Conservation (phyloP, 2,113 vertebrate genomes). For the Chamaetylas fuelleborni region DNA sequence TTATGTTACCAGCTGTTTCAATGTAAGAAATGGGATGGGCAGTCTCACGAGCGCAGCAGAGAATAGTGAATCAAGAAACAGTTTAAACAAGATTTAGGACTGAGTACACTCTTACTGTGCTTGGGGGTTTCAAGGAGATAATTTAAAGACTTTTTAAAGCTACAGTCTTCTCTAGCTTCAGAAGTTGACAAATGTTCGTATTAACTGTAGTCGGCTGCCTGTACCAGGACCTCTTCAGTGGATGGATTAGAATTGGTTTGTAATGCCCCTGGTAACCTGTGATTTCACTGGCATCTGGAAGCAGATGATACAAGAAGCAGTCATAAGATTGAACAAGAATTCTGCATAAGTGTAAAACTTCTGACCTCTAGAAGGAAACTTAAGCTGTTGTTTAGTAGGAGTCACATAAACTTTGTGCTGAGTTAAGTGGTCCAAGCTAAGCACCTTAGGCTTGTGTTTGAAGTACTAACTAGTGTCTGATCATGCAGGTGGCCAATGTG, state of each 20-base stretch:
- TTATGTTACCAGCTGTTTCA: neutral
- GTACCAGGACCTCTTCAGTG: neutral
- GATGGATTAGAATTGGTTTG: neutral
- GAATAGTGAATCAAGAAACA: neutral
- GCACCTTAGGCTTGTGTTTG: neutral
- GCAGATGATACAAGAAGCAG: neutral
- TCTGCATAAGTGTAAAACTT: neutral
- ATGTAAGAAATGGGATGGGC: neutral
- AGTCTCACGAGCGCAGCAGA: neutral
- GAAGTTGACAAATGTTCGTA: neutral
- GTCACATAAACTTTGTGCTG: neutral
- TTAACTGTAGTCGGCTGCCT: neutral
- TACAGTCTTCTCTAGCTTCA: neutral
- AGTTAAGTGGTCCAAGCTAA: neutral
- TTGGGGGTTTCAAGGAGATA: neutral
- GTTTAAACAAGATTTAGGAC: neutral
- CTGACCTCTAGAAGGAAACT: neutral
- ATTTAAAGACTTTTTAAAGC: neutral
- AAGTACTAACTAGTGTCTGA: neutral
- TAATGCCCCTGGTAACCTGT: neutral
- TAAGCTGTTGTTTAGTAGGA: neutral
- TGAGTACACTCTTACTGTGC: neutral
- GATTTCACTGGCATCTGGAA: neutral
- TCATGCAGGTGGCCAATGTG: conserved; percentile 85
- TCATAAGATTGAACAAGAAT: neutral